Evolutionary conservation across 2,113 vertebrate genomes (phyloP).

Genomic region (Bubo blakistoni): DNA sequence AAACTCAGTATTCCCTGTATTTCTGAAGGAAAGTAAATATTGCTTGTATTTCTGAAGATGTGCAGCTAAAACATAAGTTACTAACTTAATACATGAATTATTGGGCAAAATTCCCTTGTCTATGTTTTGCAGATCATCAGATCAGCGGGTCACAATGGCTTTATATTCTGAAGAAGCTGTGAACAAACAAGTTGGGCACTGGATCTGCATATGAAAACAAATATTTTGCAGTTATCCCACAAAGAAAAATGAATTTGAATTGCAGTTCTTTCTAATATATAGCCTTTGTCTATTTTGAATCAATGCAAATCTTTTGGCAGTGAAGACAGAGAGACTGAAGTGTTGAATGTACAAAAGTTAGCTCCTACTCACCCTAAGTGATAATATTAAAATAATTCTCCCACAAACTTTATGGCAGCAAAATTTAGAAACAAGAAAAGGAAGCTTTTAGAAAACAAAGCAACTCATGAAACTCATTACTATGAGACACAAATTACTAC

Average conservation of each 20-base stretch:
- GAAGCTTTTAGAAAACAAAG: conserved; percentile 16
- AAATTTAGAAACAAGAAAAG: background rate
- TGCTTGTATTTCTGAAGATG: background rate
- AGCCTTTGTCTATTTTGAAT: background rate
- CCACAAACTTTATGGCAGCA: background rate
- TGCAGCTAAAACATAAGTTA: background rate
- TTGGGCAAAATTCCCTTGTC: background rate
- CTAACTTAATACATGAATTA: background rate
- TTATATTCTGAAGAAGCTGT: background rate
- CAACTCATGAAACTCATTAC: background rate
- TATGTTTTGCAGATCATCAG: conserved; percentile 3
- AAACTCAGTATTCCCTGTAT: background rate
- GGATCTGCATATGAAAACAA: background rate
- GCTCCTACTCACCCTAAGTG: background rate
- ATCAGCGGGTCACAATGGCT: background rate
- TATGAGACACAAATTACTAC: background rate
- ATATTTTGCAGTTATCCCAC: conserved; percentile 4
- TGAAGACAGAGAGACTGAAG: background rate
- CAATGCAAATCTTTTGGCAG: background rate
- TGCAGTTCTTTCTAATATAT: background rate
- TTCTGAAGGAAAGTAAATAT: background rate
- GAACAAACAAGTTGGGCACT: conserved; percentile 32
- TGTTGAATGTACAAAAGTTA: background rate
- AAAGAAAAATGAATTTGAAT: background rate
- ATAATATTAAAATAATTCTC: background rate